Evolutionary conservation across 35 echinoderm and acorn worm genomes (phyloP).

Genomic region (Stichopus chloronotus): DNA sequence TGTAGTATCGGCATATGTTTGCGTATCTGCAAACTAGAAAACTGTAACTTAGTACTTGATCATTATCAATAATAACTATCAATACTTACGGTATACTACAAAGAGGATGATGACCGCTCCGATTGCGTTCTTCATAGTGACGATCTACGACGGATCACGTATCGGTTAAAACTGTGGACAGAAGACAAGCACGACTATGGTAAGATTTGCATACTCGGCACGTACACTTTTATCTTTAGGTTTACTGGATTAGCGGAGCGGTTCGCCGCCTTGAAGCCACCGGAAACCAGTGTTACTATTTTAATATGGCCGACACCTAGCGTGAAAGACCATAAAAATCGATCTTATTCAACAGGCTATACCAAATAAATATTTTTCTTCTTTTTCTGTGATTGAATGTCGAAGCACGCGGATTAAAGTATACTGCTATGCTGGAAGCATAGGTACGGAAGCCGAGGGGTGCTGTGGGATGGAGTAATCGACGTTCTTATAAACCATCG

Average conservation of each 20-base stretch:
- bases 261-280: background rate
- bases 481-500: too few species aligned
- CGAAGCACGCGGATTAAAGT: too few species aligned
- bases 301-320: background rate
- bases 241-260: background rate
- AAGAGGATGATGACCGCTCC: conserved; percentile 26
- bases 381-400: too few species aligned
- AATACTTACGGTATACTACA: conserved; percentile 10
- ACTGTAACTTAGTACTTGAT: too few species aligned
- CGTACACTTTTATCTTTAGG: background rate
- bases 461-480: too few species aligned
- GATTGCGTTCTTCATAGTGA: conserved; percentile 31
- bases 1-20: too few species aligned
- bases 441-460: too few species aligned
- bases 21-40: too few species aligned
- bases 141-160: background rate
- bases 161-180: background rate
- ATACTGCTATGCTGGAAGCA: too few species aligned
- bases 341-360: background rate
- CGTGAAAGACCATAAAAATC: background rate
- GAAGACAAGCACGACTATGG: background rate
- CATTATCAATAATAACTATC: too few species aligned
- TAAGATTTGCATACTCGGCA: background rate
- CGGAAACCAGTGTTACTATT: background rate
- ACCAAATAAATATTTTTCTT: too few species aligned